A percentile compares a stretch with the other conserved stretches of the same genome.
phyloP scores from a whole-genome alignment of 2,797 vertebrate genomes.

The Phalanger gymnotis region DNA sequence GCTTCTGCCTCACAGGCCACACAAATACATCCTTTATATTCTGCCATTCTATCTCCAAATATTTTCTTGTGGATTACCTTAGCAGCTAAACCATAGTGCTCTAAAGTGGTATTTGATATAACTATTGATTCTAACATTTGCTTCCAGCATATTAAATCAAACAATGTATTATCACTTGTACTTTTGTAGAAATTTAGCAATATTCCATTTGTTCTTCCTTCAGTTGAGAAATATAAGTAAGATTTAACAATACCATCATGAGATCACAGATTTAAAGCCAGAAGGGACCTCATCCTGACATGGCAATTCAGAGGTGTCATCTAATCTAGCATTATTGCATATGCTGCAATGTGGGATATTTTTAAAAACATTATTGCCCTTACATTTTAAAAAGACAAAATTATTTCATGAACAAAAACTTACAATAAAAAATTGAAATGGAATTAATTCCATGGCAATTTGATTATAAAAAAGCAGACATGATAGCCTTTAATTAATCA shows the following conservation, averaged over 20 bases:
- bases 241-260: background rate
- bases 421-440: conserved; percentile 12
- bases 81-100: background rate
- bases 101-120: background rate
- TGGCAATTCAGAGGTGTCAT: background rate
- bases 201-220: background rate
- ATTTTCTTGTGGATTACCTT: background rate
- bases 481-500: conserved; percentile 47
- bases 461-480: conserved; percentile 15
- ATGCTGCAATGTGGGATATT: conserved; percentile 11
- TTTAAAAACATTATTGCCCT: conserved; percentile 30
- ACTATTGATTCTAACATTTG: background rate
- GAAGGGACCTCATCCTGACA: background rate
- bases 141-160: background rate
- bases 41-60: background rate
- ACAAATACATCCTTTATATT: background rate
- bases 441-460: conserved; percentile 20
- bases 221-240: background rate
- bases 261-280: background rate
- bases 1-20: background rate
- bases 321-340: background rate
- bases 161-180: background rate
- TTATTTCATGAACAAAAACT: conserved; percentile 26
- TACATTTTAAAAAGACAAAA: conserved; percentile 47
- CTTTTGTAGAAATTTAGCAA: background rate